Base-by-base conservation (phyloP, 2,888 invertebrate species). In the Rotaria socialis region DNA sequence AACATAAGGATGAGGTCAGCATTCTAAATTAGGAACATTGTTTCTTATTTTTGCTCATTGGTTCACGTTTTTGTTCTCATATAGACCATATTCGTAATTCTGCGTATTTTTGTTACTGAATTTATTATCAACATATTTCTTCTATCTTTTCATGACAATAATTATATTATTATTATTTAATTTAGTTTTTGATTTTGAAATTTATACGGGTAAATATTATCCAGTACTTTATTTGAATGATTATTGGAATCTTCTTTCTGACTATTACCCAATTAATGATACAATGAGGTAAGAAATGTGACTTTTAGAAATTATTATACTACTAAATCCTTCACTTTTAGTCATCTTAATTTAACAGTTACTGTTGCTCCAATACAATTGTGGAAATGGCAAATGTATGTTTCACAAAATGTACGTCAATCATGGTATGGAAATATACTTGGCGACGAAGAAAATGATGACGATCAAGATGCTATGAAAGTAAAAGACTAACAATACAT, bases 361-460 rank as follows among this genome's bases (percentile, higher is more conserved):
- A 92, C 92, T 4, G 93, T 90, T 89, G 90, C 96, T 90, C 99
- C 99, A 0, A 92, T 99, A 87, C 95, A 96, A 86, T 93, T 99
- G 89, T 96, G 99, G 91, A 97, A 96, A 91, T 99, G 97, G 96
- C 99, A 99, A 92, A 92, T 99, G 89, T 99, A 98, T 91, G 95
- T 96, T 5, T 96, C 98, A 11, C 99, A 99, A 91, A 94, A 95
- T 58, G 96, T 96, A 95, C 93, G 95, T 89, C 95, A 94, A 90
- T 95, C 95, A 91, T 95, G 96, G 94, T 91, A 92, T 85, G 92
- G 94, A 94, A 86, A 90, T 93, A 93, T 91, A 93, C 80, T 88
- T 19, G 87, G 87, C 19, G 88, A 89, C 8, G 90, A 90, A 60
- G 88, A 91, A 93, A 90, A 90, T 14, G 95, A 95, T 85, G 92